A percentile compares a stretch with the other conserved stretches of the same genome.
phyloP scores from a whole-genome alignment of 2,888 invertebrate species.

The Carabus problematicus region DNA sequence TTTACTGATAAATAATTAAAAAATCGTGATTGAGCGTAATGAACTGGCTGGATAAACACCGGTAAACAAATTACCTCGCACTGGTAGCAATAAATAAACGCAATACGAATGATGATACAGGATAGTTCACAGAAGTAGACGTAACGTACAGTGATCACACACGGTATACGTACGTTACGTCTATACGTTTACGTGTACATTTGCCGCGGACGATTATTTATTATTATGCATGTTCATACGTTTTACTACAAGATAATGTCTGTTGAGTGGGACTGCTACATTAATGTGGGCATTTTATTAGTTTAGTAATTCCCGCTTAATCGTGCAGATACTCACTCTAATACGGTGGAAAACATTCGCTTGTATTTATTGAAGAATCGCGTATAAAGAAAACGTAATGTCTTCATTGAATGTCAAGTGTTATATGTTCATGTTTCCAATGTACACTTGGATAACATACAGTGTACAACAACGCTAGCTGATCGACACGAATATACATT shows the following conservation, averaged over 20 bases:
- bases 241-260: constrained; percentile 35
- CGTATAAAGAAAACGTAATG: constrained; percentile 27
- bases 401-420: constrained; percentile 26
- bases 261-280: constrained; percentile 25
- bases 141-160: neutral
- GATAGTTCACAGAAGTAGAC: no score
- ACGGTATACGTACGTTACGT: neutral
- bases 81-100: no score
- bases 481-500: no score
- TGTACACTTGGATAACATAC: no score
- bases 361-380: constrained; percentile 33
- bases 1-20: no score
- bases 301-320: constrained; percentile 37
- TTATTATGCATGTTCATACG: constrained; percentile 25
- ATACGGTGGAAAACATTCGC: constrained; percentile 30
- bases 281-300: constrained; percentile 33
- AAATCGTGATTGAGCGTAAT: no score
- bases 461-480: no score
- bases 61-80: no score
- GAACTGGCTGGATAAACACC: no score
- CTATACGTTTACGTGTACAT: neutral
- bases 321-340: constrained; percentile 15
- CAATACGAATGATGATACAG: no score
- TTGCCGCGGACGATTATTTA: constrained; percentile 21
- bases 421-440: neutral